Evolutionary conservation across 2,888 invertebrate genomes (phyloP), one percentile per base, ranked within the genome.

Genomic region (Beris morrisii): DNA sequence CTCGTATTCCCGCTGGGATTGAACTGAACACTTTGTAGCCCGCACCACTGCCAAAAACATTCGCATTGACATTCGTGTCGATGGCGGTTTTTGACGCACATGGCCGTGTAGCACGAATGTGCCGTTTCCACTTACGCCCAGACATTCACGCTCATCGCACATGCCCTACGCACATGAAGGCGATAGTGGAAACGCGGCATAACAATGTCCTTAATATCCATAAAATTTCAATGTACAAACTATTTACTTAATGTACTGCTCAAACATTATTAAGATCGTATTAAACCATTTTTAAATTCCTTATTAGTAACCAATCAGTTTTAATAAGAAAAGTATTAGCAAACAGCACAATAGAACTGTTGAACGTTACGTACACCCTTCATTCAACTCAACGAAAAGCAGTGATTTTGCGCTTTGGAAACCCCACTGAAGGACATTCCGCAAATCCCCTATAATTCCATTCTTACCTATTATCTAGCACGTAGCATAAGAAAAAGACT

Each of bases 261-360:
- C 5, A 22, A 59, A 59, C 46, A 59, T 46, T 9, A 59, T 59
- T 46, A 46, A 13, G 46, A 30, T 38, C 52, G 38, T 50, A 61
- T 22, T 50, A 52, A 11, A 52, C 50, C 22, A 28, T 22, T 31
- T 61, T 61, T 38, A 50, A 9, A 61, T 50, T 43, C 52, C 12
- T 15, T 61, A 61, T 61, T 61, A 61, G 61, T n/a, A 61, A 38
- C 61, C 50, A 61, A 61, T 61, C 61, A 61, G 52, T 61, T 61
- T 61, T 61, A 61, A 61, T 61, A 61, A 61, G 50, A 61, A 50
- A 61, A 38, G 61, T 22, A 61, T 61, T 61, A 61, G 61, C 61
- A 11, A 52, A 61, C 31, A 43, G 12, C 58, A 59, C 58, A 48
- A 59, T n/a, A 31, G 31, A 59, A n/a, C 58, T 59, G 48, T 59